Base-by-base conservation (phyloP, 2,888 invertebrate species). In the Anthrax anthrax region DNA sequence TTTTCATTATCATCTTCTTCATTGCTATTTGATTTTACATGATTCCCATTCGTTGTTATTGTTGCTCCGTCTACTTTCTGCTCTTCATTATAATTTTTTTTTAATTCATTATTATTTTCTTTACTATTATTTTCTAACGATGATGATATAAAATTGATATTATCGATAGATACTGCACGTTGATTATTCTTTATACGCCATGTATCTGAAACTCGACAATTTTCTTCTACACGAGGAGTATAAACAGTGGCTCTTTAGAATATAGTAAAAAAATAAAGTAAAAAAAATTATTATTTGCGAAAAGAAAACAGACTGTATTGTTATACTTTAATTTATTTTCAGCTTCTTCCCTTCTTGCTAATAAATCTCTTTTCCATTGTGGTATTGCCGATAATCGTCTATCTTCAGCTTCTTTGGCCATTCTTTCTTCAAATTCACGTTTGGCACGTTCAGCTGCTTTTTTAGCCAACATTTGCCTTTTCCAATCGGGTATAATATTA, bases 401-500 rank as follows among this genome's bases (percentile, higher is more conserved):
- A 57, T 84, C 81, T 67, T 90, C 90, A 1, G 88, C 87, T 61
- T 90, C 88, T 50, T 80, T 75, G 5, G 81, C 81, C 58, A 90
- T 72, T 59, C 87, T 81, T 63, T 87, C 88, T 67, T 92, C 91
- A 56, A 90, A 72, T 60, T 95, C 92, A 59, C 85, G 86, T 55
- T 86, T 79, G 12, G 94, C 92, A 55, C 88, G 84, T 66, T 95
- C 94, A 0, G 95, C 94, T 0, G 91, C 88, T 64, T 94, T 87
- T 59, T 90, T 82, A 3, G 95, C 95, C 65, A 94, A 65, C 88
- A 95, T 91, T 68, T 94, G 92, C 13, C 92, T 72, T 64, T 94
- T 94, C 95, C 95, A 95, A 19, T 84, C 84, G 14, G 95, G 95
- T 58, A 95, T 90, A 38, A 81, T 74, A 61, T 87, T 88, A 1